Conservation (phyloP, 1,140 invertebrate genomes). For the Ooceraea biroi region DNA sequence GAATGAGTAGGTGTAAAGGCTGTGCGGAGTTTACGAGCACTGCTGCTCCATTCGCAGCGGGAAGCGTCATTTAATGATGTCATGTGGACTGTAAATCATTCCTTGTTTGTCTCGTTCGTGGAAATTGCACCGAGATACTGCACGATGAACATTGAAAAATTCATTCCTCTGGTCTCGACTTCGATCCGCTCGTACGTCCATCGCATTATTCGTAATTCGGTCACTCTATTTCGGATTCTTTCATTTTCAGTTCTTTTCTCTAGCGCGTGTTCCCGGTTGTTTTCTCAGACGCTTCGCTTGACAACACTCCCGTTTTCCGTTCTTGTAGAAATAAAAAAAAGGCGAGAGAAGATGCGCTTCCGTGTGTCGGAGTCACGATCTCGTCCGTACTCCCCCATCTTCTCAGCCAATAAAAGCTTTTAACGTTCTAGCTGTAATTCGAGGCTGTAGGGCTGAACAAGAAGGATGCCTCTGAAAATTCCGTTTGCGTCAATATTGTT, state of each 20-base stretch:
- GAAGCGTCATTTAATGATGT: constrained; percentile 46
- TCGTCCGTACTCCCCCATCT: constrained; percentile 33
- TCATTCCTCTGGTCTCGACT: background rate
- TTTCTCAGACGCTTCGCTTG: constrained; percentile 59
- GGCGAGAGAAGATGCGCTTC: constrained; percentile 50
- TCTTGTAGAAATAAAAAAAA: constrained; percentile 54
- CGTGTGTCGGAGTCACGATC: constrained; percentile 57
- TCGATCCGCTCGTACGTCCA: background rate
- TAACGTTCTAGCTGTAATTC: constrained; percentile 68
- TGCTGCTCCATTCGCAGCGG: background rate
- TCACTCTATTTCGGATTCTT: constrained; percentile 35
- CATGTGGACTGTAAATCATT: constrained; percentile 5
- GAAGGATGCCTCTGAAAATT: constrained; percentile 54
- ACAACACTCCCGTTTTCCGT: constrained; percentile 60
- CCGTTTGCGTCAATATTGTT: constrained; percentile 50
- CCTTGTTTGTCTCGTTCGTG: constrained; percentile 44
- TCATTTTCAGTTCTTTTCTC: background rate
- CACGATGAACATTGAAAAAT: background rate
- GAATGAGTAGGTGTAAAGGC: constrained; percentile 36
- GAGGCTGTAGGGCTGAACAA: constrained; percentile 32
- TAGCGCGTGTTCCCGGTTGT: constrained; percentile 52
- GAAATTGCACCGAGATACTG: background rate
- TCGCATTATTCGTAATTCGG: constrained; percentile 6
- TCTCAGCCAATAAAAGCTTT: constrained; percentile 76
- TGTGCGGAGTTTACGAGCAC: constrained; percentile 29